phyloP scores from a whole-genome alignment of 1,140 invertebrate species.

The Drosophila orena region DNA sequence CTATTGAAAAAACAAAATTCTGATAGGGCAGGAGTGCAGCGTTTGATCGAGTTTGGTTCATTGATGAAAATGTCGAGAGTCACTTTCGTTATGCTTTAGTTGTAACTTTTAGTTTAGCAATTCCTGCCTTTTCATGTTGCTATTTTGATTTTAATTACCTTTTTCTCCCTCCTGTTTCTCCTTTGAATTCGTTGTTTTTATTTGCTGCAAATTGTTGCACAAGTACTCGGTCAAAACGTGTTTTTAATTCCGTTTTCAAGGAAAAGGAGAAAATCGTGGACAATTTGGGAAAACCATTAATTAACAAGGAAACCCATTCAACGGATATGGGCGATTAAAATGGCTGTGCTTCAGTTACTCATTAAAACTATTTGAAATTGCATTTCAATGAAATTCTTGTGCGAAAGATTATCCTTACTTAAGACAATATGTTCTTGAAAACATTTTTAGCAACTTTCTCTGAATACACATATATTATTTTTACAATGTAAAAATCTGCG shows the following conservation, averaged over 20 bases:
- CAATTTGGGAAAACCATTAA: conserved; percentile 10
- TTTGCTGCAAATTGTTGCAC: conserved; percentile 7
- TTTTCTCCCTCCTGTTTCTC: conserved; percentile 34
- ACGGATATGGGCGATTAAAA: background rate
- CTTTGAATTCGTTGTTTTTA: conserved; percentile 6
- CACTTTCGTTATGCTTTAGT: conserved; percentile 49
- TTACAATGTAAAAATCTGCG: background rate
- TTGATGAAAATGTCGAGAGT: conserved; percentile 65
- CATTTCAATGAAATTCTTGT: no score
- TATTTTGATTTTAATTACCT: conserved; percentile 67
- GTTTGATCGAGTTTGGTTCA: conserved; percentile 66
- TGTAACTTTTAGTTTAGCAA: conserved; percentile 41
- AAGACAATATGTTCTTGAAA: background rate
- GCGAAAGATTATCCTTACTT: no score
- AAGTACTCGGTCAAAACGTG: background rate
- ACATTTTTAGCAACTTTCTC: background rate
- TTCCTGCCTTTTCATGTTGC: conserved; percentile 55
- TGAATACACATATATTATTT: background rate
- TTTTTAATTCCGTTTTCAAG: background rate
- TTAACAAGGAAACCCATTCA: conserved; percentile 9
- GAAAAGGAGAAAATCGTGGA: conserved; percentile 15
- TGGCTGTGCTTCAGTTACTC: background rate
- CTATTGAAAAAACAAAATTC: conserved; percentile 26
- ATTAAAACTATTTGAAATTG: background rate
- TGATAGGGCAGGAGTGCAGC: conserved; percentile 19